Base-by-base conservation (phyloP, 2,797 vertebrate species). In the Falco berigora region DNA sequence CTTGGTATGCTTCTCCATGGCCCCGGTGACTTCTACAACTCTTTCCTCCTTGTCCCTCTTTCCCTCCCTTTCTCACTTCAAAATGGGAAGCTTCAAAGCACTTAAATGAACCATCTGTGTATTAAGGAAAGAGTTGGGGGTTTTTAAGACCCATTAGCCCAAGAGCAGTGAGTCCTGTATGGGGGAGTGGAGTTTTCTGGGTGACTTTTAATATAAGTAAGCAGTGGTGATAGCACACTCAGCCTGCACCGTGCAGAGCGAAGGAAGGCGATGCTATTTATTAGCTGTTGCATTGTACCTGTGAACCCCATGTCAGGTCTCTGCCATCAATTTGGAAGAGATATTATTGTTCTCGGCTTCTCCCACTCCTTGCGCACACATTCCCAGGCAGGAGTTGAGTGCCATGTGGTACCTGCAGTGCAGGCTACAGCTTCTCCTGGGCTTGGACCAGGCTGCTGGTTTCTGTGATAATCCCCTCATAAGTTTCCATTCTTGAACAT, bases 341-440 rank as follows among this genome's bases (percentile, higher is more conserved):
- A 6, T 32, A 10, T 73, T 53, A 50, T 38, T 32, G 19, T 69
- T 44, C 83, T 74, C 12, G 1, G 18, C 47, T 52, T 19, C 71
- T 67, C 67, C 3, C 5, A 1, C 50, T 44, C 46, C 56, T 56
- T 47, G 42, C 3, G 4, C 42, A 3, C 2, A 0, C 12, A 3
- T 34, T 64, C 47, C 24, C 24, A 44, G 64, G 42, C 27, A 55
- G 40, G 10, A 52, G 24, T 25, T 6, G 12, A 59, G 49, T 24
- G 36, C 58, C 8, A 2, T 6, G 38, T 18, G 63, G 34, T 63
- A 47, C 49, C n/a, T 73, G 22, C 38, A 67, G 30, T 7, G 22
- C 25, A 71, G 66, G 66, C 68, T 83, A 47, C 32, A 27, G 12
- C 13, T 55, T 75, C 22, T 52, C 32, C 32, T 61, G 56, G 38